Evolutionary conservation across 2,797 vertebrate species (phyloP).

Genomic region (Novumbra hubbsi): DNA sequence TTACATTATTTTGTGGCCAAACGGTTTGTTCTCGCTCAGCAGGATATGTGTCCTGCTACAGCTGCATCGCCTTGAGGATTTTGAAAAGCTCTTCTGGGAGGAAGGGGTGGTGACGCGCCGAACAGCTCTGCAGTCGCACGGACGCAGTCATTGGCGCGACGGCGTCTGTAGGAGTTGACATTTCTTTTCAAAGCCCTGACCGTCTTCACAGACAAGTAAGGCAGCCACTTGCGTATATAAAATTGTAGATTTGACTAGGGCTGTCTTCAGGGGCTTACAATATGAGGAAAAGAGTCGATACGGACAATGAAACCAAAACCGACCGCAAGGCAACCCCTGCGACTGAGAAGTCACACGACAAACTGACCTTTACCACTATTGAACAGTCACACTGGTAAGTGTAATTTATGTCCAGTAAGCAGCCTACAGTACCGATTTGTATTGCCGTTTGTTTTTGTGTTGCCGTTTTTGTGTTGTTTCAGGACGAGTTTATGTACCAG

Average conservation of each 20-base stretch:
- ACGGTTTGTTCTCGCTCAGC: not conserved
- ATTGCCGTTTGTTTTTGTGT: not conserved
- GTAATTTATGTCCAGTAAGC: not conserved
- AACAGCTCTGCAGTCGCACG: not conserved
- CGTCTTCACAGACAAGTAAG: not conserved
- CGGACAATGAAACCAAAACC: not conserved
- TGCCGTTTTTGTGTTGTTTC: constrained; percentile 1
- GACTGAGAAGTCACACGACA: not conserved
- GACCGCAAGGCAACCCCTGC: not conserved
- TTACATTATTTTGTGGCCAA: not conserved
- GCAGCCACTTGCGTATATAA: not conserved
- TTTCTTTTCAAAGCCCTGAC: not conserved
- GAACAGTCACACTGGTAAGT: not conserved
- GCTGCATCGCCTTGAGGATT: constrained; percentile 50
- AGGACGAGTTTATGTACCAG: not conserved
- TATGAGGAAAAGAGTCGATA: not conserved
- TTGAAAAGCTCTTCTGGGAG: constrained; percentile 70
- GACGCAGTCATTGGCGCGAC: not conserved
- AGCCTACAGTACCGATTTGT: not conserved
- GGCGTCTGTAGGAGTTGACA: not conserved
- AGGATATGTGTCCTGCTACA: constrained; percentile 33
- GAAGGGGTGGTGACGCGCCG: constrained; percentile 69
- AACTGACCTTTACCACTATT: not conserved
- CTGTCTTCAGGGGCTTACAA: too few relatives aligned
- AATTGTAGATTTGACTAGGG: not conserved